Conservation (phyloP, 2,888 invertebrate genomes). For the Osmoderma eremita region DNA sequence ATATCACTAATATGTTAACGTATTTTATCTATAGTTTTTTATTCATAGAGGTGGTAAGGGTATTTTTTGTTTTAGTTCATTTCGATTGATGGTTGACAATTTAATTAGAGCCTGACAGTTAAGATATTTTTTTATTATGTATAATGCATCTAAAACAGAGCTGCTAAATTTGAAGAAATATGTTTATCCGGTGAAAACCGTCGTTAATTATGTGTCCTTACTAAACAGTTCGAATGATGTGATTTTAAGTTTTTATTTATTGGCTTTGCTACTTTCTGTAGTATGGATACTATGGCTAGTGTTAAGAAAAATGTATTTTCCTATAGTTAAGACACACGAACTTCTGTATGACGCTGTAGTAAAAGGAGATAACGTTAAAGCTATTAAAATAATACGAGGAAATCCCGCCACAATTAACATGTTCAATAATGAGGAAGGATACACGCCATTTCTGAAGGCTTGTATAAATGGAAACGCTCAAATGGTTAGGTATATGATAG, state of each 20-base stretch:
- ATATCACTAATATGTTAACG: too few relatives aligned
- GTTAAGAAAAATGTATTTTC: not conserved
- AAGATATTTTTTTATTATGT: too few relatives aligned
- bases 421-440: slow-evolving; percentile 39
- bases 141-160: slow-evolving; percentile 22
- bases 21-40: too few relatives aligned
- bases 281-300: slow-evolving; percentile 16
- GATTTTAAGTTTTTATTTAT: slow-evolving; percentile 14
- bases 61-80: too few relatives aligned
- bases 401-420: slow-evolving; percentile 47
- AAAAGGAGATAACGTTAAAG: slow-evolving; percentile 20
- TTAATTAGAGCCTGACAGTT: too few relatives aligned
- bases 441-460: slow-evolving; percentile 52
- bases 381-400: slow-evolving; percentile 47
- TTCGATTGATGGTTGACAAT: not conserved
- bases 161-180: slow-evolving; percentile 5
- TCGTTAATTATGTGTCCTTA: slow-evolving; percentile 16
- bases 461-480: slow-evolving; percentile 56
- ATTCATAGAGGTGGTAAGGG: too few relatives aligned
- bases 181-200: slow-evolving; percentile 6
- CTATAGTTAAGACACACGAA: slow-evolving; percentile 3
- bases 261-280: slow-evolving; percentile 7
- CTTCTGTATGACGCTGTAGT: slow-evolving; percentile 11
- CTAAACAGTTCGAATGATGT: slow-evolving; percentile 23
- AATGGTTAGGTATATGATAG: slow-evolving; percentile 55